Conservation (phyloP, 2,113 vertebrate genomes). For the Gasterosteus nipponicus region DNA sequence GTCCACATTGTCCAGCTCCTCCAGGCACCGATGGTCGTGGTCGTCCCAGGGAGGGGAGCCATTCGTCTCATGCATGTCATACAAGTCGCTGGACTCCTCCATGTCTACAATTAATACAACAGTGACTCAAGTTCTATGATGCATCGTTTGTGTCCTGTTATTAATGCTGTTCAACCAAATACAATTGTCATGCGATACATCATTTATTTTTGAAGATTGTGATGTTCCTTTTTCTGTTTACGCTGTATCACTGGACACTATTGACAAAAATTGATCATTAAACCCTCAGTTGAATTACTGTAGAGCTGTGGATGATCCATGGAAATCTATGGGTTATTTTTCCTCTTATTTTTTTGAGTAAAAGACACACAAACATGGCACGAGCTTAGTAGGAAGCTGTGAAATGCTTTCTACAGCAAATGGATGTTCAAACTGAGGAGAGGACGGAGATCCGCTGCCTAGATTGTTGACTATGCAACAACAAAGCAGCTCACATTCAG, state of each 20-base stretch:
- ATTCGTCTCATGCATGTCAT: conserved; percentile 32
- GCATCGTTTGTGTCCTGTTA: neutral
- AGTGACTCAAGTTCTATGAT: neutral
- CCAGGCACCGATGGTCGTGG: conserved; percentile 1
- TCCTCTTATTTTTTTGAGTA: no score
- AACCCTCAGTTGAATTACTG: no score
- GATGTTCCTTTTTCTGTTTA: neutral
- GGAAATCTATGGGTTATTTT: no score
- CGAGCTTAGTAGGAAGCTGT: no score
- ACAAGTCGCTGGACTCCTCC: conserved; percentile 60
- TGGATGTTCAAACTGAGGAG: no score
- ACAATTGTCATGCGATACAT: neutral
- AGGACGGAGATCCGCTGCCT: no score
- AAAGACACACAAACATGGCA: no score
- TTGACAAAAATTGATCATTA: no score
- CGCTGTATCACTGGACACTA: neutral
- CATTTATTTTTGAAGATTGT: neutral
- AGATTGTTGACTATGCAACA: no score
- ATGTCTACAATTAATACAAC: conserved; percentile 53
- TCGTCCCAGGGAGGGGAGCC: conserved; percentile 35
- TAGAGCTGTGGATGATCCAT: neutral
- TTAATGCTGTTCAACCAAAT: neutral
- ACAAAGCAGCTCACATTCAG: no score
- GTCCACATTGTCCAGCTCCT: conserved; percentile 79
- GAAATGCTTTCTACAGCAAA: no score